Base-by-base conservation (phyloP, 2,113 vertebrate species). In the Osmerus eperlanus region DNA sequence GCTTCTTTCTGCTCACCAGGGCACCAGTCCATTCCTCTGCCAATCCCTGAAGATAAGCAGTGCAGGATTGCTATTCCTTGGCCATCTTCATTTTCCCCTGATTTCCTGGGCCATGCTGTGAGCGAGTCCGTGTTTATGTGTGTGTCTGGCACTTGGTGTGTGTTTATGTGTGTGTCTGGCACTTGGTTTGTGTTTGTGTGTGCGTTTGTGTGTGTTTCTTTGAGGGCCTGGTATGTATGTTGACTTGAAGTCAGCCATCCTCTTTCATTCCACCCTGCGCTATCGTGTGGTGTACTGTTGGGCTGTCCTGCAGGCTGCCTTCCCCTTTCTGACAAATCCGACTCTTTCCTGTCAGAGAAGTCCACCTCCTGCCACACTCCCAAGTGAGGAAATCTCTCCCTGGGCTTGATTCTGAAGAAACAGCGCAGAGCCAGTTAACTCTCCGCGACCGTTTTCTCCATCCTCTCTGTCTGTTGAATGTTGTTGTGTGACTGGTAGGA, bases 281-380 rank as follows among this genome's bases (percentile, higher is more conserved):
- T n/a, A n/a, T 41, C 2, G 18, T 65, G 62, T 28, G 25, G 23
- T 16, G 12, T 21, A 11, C 16, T n/a, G 56, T 19, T 67, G 47
- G 29, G 41, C 72, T 60, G 63, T 4, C 9, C 58, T 70, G 62
- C 72, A 66, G 21, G 16, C 32, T 29, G 58, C 62, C 71, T 21
- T 32, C 59, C 65, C 36, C 41, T 47, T 41, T 8, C 71, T 28
- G 67, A 74, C 77, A 81, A 62, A 78, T 81, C 71, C 77, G 72
- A 74, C 80, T 69, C 64, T 70, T 15, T 52, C 52, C 63, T 80
- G 78, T 85, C 83, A 89, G 75, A 68, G 72, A 75, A 16, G 73
- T 75, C 78, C 8, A 47, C 74, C 75, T 73, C 75, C 74, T 58
- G 23, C 70, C 69, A 80, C 67, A 81, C 74, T 79, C 76, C 77